Conservation (phyloP, 2,113 vertebrate species). For the Cyanocitta stelleri region DNA sequence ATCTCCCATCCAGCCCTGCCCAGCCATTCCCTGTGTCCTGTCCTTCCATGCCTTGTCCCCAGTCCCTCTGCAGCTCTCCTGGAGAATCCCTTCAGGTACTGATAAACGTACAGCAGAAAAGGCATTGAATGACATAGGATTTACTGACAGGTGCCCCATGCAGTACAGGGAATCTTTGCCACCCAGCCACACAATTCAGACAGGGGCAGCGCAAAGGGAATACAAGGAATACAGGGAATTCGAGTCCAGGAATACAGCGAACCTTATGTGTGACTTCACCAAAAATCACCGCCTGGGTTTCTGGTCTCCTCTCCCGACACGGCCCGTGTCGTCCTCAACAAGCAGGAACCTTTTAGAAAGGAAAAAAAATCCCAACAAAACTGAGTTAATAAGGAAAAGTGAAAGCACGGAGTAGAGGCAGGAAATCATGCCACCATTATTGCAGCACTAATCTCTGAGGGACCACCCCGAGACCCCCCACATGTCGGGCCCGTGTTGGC, state of each 20-base stretch:
- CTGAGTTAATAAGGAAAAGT: neutral
- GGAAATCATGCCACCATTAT: accelerated
- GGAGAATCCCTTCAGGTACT: neutral
- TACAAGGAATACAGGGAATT: neutral
- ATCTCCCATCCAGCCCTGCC: accelerated
- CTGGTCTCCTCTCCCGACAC: neutral
- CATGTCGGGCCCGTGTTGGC: neutral
- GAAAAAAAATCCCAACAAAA: accelerated
- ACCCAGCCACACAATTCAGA: neutral
- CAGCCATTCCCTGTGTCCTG: neutral
- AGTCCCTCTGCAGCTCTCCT: neutral
- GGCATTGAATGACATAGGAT: neutral
- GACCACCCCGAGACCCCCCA: neutral
- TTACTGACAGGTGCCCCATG: too few relatives aligned
- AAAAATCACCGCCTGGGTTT: neutral
- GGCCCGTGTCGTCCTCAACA: accelerated
- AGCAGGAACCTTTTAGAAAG: neutral
- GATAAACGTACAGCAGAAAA: neutral
- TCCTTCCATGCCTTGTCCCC: neutral
- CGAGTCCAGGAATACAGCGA: neutral
- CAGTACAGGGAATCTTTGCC: neutral
- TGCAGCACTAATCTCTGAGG: neutral
- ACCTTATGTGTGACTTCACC: neutral
- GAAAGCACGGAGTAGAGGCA: neutral
- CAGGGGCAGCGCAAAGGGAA: neutral